These are phyloP conservation scores for Stictonetta naevosa DNA, from an alignment of 2,113 vertebrate species.

Conservation along the genomic window DNA sequence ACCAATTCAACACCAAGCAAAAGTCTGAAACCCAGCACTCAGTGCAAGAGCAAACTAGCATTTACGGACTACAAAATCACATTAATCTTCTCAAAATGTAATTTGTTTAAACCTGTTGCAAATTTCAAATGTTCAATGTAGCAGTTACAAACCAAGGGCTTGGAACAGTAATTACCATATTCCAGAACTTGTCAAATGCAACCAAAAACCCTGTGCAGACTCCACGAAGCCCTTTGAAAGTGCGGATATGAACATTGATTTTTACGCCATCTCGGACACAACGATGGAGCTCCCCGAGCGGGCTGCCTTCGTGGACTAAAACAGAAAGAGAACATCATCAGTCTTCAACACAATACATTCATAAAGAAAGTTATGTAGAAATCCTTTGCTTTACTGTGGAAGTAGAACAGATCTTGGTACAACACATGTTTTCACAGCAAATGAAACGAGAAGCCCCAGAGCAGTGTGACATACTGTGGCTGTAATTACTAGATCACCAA, in stretches of 20 bases:
- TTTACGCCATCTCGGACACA: constrained; percentile 90
- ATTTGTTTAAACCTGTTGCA: not conserved
- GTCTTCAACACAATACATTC: not conserved
- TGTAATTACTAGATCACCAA: not conserved
- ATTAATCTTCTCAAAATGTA: not conserved
- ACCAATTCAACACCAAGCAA: not conserved
- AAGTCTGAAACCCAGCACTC: not conserved
- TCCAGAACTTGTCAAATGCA: constrained; percentile 99
- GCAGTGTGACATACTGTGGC: not conserved
- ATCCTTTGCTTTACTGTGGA: not conserved
- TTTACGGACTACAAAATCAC: not conserved
- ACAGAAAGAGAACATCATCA: not conserved
- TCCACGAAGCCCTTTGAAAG: constrained; percentile 95
- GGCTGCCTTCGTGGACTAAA: constrained; percentile 91
- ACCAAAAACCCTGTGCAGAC: constrained; percentile 95
- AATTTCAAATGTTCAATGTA: not conserved
- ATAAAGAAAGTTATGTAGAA: not conserved
- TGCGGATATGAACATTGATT: constrained; percentile 94
- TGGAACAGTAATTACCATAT: constrained; percentile 85
- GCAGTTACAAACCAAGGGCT: not conserved
- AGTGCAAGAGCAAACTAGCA: not conserved
- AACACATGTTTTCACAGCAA: not conserved
- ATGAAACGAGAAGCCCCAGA: not conserved
- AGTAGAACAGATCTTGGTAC: not conserved
- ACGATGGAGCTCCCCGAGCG: constrained; percentile 90